Percentiles rank a stretch among this genome's conserved stretches.
Evolutionary conservation across 1,140 invertebrate species (phyloP).

Genomic region (Leptinotarsa defecta): DNA sequence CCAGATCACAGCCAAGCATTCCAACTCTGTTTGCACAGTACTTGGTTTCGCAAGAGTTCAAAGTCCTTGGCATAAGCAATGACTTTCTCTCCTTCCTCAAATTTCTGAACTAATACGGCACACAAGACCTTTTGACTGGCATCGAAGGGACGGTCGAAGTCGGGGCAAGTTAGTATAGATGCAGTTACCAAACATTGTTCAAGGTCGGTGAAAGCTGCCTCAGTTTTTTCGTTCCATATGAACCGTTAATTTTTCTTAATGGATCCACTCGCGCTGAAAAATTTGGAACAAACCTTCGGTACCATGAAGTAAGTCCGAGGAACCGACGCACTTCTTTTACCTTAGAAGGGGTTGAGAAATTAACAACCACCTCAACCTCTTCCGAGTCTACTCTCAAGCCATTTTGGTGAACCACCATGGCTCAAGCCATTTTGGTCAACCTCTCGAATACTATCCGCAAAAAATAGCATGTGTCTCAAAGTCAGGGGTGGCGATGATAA

Average conservation of each 20-base stretch:
- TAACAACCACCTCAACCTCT: constrained; percentile 43
- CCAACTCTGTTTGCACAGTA: constrained; percentile 57
- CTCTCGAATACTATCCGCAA: not conserved
- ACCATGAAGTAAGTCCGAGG: constrained; percentile 29
- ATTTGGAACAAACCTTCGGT: constrained; percentile 26
- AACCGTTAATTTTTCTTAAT: constrained; percentile 21
- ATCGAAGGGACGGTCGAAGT: constrained; percentile 36
- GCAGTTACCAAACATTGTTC: constrained; percentile 17
- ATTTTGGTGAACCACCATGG: not conserved
- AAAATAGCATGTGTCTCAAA: constrained; percentile 31
- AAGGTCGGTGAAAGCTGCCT: not conserved
- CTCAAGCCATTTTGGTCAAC: constrained; percentile 23
- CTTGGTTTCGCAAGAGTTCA: constrained; percentile 53
- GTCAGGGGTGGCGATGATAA: constrained; percentile 34
- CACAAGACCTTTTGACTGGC: constrained; percentile 40
- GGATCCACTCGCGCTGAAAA: constrained; percentile 16
- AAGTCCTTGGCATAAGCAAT: constrained; percentile 47
- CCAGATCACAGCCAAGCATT: constrained; percentile 58
- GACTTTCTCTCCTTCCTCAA: constrained; percentile 33
- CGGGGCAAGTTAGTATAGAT: constrained; percentile 31
- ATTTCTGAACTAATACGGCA: constrained; percentile 36
- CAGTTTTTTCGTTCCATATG: not conserved
- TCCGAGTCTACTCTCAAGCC: constrained; percentile 20
- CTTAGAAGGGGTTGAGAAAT: constrained; percentile 44
- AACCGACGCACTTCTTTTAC: constrained; percentile 34